These are phyloP conservation scores for Cossypha caffra DNA, from an alignment of 2,797 vertebrate genomes.

Conservation along the genomic window DNA sequence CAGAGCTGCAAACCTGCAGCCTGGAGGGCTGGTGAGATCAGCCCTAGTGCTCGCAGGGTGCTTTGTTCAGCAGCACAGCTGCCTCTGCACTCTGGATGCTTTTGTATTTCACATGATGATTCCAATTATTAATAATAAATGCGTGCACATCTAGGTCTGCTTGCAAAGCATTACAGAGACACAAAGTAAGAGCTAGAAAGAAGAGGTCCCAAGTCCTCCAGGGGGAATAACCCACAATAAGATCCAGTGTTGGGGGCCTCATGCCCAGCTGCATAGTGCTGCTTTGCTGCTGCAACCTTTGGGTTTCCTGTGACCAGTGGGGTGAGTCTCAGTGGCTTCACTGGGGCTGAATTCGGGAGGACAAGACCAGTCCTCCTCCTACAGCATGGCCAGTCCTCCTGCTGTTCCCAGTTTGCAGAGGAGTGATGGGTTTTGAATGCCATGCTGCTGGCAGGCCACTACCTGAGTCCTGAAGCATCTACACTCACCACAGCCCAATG, in stretches of 20 bases:
- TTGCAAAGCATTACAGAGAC: not conserved
- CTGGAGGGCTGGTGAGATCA: not conserved
- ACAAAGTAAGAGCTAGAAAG: rapidly evolving
- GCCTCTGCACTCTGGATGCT: not conserved
- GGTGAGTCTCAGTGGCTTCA: not conserved
- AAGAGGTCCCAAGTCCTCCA: not conserved
- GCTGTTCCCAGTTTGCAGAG: not conserved
- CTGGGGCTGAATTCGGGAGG: not conserved
- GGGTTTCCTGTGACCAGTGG: not conserved
- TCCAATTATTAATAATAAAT: not conserved
- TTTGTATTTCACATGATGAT: not conserved
- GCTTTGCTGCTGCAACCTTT: not conserved
- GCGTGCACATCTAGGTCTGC: not conserved
- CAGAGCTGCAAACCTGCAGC: not conserved
- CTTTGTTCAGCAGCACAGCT: not conserved
- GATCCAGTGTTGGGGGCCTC: not conserved
- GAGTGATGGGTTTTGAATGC: not conserved
- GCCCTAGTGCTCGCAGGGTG: not conserved
- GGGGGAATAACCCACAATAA: not conserved
- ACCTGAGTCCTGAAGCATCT: not conserved
- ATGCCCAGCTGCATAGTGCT: rapidly evolving
- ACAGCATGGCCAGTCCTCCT: not conserved
- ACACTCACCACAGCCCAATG: not conserved
- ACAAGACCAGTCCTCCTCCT: not conserved
- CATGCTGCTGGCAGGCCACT: not conserved